These are phyloP conservation scores for Aporophyla lueneburgensis DNA, from an alignment of 2,888 invertebrate genomes.

Conservation along the genomic window DNA sequence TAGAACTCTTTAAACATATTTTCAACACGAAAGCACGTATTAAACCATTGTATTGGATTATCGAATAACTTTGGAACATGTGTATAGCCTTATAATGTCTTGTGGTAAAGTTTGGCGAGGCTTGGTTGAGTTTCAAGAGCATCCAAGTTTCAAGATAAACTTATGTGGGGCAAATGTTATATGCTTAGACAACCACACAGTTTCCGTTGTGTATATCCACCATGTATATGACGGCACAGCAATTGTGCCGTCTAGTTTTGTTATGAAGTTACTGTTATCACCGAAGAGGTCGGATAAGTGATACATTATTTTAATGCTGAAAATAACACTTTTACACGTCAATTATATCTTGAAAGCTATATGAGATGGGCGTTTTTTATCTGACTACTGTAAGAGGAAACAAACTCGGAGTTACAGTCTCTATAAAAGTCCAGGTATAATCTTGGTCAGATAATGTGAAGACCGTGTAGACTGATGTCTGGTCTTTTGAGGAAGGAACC, in stretches of 20 bases:
- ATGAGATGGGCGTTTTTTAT: too few species aligned
- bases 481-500: too few species aligned
- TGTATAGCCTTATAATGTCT: conserved; percentile 40
- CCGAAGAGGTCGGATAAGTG: too few species aligned
- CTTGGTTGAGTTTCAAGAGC: conserved; percentile 35
- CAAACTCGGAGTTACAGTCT: too few species aligned
- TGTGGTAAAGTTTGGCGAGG: conserved; percentile 36
- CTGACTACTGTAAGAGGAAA: too few species aligned
- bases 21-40: conserved; percentile 1
- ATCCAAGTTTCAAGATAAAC: conserved; percentile 14
- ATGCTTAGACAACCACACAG: neutral
- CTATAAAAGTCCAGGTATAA: too few species aligned
- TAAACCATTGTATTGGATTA: conserved; percentile 33
- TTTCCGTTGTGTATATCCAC: neutral
- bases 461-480: too few species aligned
- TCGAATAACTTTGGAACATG: conserved; percentile 34
- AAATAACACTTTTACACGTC: too few species aligned
- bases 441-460: too few species aligned
- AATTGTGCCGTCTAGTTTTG: neutral
- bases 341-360: too few species aligned
- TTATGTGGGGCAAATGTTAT: conserved; percentile 10
- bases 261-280: neutral
- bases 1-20: neutral
- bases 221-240: neutral
- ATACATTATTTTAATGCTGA: too few species aligned